Percentiles rank a stretch among this genome's conserved stretches.
Evolutionary conservation across 2,797 vertebrate species (phyloP).

Genomic region (Hemibagrus guttatus): DNA sequence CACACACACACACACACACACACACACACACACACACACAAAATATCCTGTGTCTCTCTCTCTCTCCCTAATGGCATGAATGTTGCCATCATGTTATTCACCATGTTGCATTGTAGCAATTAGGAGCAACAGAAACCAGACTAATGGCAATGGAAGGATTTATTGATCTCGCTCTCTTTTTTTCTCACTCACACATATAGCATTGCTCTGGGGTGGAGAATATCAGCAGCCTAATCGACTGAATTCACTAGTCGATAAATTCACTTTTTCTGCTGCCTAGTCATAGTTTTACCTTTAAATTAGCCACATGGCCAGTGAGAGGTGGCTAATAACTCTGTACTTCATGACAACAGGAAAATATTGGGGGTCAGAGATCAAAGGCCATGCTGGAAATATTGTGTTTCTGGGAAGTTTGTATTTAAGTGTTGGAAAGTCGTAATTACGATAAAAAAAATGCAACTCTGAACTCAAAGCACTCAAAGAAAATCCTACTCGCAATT

Average conservation of each 20-base stretch:
- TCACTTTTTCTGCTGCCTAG: background rate
- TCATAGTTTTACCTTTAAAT: constrained; percentile 8
- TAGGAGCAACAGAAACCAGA: constrained; percentile 23
- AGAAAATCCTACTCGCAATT: no score
- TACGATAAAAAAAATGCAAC: no score
- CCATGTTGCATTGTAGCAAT: constrained; percentile 23
- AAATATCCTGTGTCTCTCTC: background rate
- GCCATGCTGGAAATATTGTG: background rate
- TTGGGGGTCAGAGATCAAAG: background rate
- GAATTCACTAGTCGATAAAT: background rate
- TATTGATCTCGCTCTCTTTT: background rate
- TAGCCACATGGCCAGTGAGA: no score
- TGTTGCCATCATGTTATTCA: background rate
- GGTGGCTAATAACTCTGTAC: no score
- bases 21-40: background rate
- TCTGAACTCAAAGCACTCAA: no score
- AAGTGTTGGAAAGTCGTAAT: no score
- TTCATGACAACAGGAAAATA: background rate
- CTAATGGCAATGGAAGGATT: constrained; percentile 14
- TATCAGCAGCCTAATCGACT: background rate
- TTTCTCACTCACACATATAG: background rate
- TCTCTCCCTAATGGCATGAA: constrained; percentile 14
- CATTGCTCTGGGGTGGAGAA: background rate
- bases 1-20: no score
- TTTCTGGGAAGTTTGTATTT: no score